A percentile compares a stretch with the other conserved stretches of the same genome.
These are phyloP conservation scores for Blennius ocellaris DNA, from an alignment of 2,113 vertebrate species.

Conservation along the genomic window DNA sequence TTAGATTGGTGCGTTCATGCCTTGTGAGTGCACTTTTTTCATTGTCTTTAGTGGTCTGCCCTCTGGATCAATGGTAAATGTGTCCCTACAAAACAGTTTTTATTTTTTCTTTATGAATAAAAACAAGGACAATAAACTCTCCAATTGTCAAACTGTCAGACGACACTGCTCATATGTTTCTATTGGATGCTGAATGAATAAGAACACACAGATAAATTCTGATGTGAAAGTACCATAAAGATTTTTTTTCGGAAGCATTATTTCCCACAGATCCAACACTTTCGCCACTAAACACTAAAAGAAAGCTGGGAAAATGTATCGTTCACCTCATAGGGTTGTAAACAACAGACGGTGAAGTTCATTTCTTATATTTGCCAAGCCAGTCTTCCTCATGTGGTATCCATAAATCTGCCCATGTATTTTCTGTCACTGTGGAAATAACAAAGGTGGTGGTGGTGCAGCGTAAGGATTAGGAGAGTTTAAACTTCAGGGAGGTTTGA, in stretches of 20 bases:
- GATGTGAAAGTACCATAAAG: no score
- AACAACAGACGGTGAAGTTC: neutral
- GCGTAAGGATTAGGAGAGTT: conserved; percentile 31
- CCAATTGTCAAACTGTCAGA: neutral
- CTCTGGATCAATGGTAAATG: no score
- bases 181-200: neutral
- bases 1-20: no score
- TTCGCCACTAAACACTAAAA: neutral
- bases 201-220: no score
- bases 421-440: conserved; percentile 36
- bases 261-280: neutral
- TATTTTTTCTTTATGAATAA: no score
- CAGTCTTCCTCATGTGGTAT: conserved; percentile 13
- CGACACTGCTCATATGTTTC: neutral
- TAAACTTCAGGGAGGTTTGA: conserved; percentile 50
- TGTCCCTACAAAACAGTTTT: no score
- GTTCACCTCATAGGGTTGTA: neutral
- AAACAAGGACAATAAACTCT: no score
- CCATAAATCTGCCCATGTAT: conserved; percentile 28
- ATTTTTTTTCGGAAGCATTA: no score
- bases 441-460: conserved; percentile 52
- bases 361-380: conserved; percentile 23
- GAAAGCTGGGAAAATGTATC: no score
- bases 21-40: no score
- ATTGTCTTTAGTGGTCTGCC: no score